These are phyloP conservation scores for Ephialtes manifestator DNA, from an alignment of 2,888 invertebrate species.

Conservation along the genomic window DNA sequence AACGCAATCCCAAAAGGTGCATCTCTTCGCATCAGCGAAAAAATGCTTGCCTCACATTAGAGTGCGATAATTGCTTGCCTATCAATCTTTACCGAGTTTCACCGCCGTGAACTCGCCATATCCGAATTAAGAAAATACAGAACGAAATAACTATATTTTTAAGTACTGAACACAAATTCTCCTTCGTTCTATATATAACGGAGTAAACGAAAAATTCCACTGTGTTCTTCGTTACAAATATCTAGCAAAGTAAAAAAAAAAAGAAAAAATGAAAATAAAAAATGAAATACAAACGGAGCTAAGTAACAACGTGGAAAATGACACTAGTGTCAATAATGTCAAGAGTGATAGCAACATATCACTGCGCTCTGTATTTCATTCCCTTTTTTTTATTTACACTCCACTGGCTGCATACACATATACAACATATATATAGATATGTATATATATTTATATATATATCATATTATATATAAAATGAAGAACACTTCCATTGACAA, in stretches of 20 bases:
- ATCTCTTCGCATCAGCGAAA: slow-evolving; percentile 5
- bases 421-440: slow-evolving; percentile 44
- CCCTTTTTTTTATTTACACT: slow-evolving; percentile 53
- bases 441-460: slow-evolving; percentile 46
- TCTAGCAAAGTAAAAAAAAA: slow-evolving; percentile 5
- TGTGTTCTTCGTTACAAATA: slow-evolving; percentile 12
- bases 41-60: slow-evolving; percentile 12
- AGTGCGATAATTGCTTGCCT: slow-evolving; percentile 1
- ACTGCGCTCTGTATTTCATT: slow-evolving; percentile 23
- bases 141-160: slow-evolving; percentile 2
- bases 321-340: slow-evolving; percentile 36
- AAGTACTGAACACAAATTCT: slow-evolving; percentile 17
- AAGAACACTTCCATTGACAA: slow-evolving; percentile 48
- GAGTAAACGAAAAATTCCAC: slow-evolving; percentile 11
- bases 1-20: slow-evolving; percentile 69
- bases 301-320: slow-evolving; percentile 35
- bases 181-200: slow-evolving; percentile 3
- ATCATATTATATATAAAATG: slow-evolving; percentile 51
- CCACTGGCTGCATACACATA: slow-evolving; percentile 61
- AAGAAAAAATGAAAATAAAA: slow-evolving; percentile 9
- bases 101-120: not conserved
- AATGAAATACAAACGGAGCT: slow-evolving; percentile 18
- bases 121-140: not conserved
- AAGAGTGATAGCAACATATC: slow-evolving; percentile 24
- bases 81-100: slow-evolving; percentile 10